Conservation (phyloP, 2,113 vertebrate species). For the Kryptolebias marmoratus region DNA sequence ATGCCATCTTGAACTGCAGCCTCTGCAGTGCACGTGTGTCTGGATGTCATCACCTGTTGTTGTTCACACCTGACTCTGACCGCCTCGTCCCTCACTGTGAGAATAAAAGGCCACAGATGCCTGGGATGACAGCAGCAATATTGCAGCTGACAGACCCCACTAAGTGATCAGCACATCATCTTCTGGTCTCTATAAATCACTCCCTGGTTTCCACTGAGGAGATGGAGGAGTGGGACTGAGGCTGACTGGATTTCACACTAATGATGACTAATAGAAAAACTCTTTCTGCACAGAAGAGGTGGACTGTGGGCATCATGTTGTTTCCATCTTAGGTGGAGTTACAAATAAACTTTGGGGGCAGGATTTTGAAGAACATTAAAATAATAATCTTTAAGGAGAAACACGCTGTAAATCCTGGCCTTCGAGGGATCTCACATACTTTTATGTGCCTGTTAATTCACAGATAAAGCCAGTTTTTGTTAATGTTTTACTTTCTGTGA, state of each 20-base stretch:
- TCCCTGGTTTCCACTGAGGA: conserved; percentile 18
- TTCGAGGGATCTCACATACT: conserved; percentile 29
- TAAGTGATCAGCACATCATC: conserved; percentile 67
- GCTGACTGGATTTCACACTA: conserved; percentile 59
- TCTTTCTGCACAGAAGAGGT: conserved; percentile 15
- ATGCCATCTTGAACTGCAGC: conserved; percentile 14
- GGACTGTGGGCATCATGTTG: conserved; percentile 31
- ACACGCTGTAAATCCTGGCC: conserved; percentile 9
- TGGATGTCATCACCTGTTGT: not conserved
- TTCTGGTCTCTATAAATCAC: conserved; percentile 62
- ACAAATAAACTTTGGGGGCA: conserved; percentile 24
- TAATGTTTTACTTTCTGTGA: conserved; percentile 19
- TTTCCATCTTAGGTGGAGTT: conserved; percentile 20
- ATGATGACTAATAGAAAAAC: conserved; percentile 58
- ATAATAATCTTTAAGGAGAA: conserved; percentile 43
- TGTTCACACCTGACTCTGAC: conserved; percentile 8
- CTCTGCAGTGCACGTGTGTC: not conserved
- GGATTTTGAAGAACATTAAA: conserved; percentile 33
- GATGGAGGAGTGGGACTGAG: conserved; percentile 32
- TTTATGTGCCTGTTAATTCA: conserved; percentile 19
- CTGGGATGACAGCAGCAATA: conserved; percentile 63
- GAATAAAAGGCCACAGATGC: conserved; percentile 38
- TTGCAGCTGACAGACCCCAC: conserved; percentile 68
- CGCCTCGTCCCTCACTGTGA: conserved; percentile 44
- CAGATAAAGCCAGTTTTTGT: not conserved